phyloP scores from a whole-genome alignment of 2,797 vertebrate species.

The Pseudochirops cupreus region DNA sequence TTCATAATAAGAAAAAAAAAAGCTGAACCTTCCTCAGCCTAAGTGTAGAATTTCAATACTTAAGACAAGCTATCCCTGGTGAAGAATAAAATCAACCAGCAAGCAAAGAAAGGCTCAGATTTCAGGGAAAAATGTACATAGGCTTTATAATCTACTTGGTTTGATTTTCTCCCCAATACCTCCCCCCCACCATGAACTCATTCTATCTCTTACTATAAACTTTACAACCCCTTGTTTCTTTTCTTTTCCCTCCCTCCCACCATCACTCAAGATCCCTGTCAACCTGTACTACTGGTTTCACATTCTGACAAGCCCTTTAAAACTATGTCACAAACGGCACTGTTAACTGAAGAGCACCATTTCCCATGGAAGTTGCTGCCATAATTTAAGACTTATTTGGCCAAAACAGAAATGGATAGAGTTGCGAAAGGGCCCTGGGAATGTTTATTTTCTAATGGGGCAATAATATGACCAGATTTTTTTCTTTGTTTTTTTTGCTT shows the following conservation, averaged over 20 bases:
- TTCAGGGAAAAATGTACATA: background rate
- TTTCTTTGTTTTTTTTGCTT: background rate
- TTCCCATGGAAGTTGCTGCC: background rate
- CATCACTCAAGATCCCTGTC: too few species aligned
- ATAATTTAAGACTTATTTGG: background rate
- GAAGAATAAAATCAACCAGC: background rate
- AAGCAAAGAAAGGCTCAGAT: background rate
- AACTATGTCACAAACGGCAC: background rate
- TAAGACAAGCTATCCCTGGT: background rate
- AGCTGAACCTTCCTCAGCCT: background rate
- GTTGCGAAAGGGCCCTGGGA: background rate
- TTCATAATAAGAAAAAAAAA: background rate
- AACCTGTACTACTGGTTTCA: background rate
- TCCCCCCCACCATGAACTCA: background rate
- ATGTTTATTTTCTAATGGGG: background rate
- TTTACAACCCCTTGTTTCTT: background rate
- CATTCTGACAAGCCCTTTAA: background rate
- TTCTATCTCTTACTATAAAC: slow-evolving; percentile 13
- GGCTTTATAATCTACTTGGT: background rate
- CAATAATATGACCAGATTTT: background rate
- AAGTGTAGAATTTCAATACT: background rate
- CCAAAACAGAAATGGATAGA: background rate
- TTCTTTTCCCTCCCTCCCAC: background rate
- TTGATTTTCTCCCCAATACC: background rate
- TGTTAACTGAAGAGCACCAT: background rate